Percentiles rank a stretch among this genome's conserved stretches.
Conservation (phyloP, 2,888 invertebrate species). For the Papilio protenor region DNA sequence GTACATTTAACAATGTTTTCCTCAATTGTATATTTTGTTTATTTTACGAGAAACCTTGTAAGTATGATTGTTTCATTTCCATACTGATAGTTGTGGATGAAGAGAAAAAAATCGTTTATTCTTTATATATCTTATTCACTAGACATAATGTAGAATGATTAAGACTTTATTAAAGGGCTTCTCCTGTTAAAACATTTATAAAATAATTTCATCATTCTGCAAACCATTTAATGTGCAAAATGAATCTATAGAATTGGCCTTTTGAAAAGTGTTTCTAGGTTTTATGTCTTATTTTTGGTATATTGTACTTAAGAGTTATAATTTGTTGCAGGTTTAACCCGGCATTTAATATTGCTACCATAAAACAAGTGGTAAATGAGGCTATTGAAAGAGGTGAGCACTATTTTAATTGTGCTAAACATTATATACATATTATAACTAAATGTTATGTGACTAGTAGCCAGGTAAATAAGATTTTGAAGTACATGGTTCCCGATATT, state of each 20-base stretch:
- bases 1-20: background rate
- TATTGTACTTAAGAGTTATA: constrained; percentile 37
- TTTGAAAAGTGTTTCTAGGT: background rate
- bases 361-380: constrained; percentile 97
- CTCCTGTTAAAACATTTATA: too few relatives aligned
- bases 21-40: background rate
- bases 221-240: background rate
- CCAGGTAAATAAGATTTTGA: constrained; percentile 36
- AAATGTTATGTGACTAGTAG: constrained; percentile 25
- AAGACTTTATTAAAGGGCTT: too few relatives aligned
- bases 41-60: background rate
- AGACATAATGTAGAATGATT: too few relatives aligned
- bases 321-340: constrained; percentile 92
- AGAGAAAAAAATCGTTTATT: too few relatives aligned
- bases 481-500: background rate
- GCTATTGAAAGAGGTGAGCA: constrained; percentile 95
- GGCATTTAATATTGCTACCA: constrained; percentile 96
- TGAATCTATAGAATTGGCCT: background rate
- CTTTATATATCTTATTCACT: too few relatives aligned
- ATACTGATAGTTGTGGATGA: too few relatives aligned
- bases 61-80: background rate
- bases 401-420: constrained; percentile 9
- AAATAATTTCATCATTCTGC: too few relatives aligned
- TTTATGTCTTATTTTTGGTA: constrained; percentile 45
- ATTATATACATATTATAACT: background rate